Evolutionary conservation across 2,888 invertebrate genomes (phyloP).

Genomic region (Desoria tigrina): DNA sequence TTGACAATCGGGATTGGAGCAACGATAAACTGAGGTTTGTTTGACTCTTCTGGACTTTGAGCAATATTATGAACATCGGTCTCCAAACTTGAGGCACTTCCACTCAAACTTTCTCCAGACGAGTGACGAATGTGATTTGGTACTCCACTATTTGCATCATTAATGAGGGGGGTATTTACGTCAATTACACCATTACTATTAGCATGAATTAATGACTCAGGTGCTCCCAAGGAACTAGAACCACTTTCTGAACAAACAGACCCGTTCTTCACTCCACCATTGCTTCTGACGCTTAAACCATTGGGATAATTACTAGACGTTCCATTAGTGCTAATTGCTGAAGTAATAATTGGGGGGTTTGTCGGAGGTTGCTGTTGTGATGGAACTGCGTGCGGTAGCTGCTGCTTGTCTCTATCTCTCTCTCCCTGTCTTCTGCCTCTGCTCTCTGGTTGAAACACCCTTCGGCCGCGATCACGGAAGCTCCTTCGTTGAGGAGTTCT

Average conservation of each 20-base stretch:
- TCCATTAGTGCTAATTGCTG: too few species aligned
- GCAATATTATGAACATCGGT: conserved; percentile 5
- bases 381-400: neutral
- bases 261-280: conserved; percentile 24
- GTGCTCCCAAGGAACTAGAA: conserved; percentile 28
- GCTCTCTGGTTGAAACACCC: neutral
- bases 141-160: too few species aligned
- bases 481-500: neutral
- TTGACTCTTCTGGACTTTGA: conserved; percentile 20
- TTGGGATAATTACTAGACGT: too few species aligned
- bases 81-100: conserved; percentile 18
- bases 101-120: conserved; percentile 18
- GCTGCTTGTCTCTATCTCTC: neutral
- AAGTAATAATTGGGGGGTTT: too few species aligned
- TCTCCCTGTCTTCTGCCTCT: neutral
- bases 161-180: conserved; percentile 12
- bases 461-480: neutral
- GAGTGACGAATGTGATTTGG: conserved; percentile 16
- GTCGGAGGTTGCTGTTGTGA: neutral
- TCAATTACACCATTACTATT: neutral
- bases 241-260: conserved; percentile 40
- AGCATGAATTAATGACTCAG: conserved; percentile 7
- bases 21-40: conserved; percentile 34
- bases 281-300: too few species aligned
- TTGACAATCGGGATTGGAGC: conserved; percentile 84